Evolutionary conservation across 2,888 invertebrate species (phyloP), one percentile per base, ranked within the genome.

Genomic region (Mimas tiliae): DNA sequence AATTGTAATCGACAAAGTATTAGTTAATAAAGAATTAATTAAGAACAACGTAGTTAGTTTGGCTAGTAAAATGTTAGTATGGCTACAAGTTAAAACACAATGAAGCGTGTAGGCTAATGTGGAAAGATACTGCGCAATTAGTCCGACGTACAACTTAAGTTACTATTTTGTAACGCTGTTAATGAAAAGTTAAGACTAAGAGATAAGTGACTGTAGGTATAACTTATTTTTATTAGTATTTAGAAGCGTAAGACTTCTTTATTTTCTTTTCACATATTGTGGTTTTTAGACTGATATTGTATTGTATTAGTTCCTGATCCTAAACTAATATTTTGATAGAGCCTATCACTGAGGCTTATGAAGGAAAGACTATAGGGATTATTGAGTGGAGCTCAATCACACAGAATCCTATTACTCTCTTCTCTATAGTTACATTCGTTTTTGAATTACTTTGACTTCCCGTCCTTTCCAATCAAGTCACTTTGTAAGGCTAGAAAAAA

Each of bases 51-150:
- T 34, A 55, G 11, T 47, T 34, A 55, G 11, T 47, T 16, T n/a
- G 42, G 4, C 62, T 38, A 19, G 38, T 45, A 33, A 55, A 55
- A 27, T 55, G 12, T 33, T 7, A 55, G 53, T 55, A 45, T 14
- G 45, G 12, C 11, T 45, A 42, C n/a, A 21, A 21, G 21, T 21
- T 27, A 62, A 67, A 58, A 63, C 65, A 67, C 67, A 69, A 66
- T 70, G 70, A 72, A 47, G 63, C 72, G 70, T 71, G 55, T 62
- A 66, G 63, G 68, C 67, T 64, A 70, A 72, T 34, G 47, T 53
- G 53, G 63, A 64, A 66, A 68, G 65, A 63, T 64, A 47, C 62
- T 68, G 64, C 62, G 68, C 65, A 69, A 70, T 71, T 70, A 66
- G 66, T 55, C 66, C 63, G 64, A 42, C 65, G 66, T 45, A 55